Evolutionary conservation across 2,888 invertebrate genomes (phyloP).

Genomic region (Biston betularia): DNA sequence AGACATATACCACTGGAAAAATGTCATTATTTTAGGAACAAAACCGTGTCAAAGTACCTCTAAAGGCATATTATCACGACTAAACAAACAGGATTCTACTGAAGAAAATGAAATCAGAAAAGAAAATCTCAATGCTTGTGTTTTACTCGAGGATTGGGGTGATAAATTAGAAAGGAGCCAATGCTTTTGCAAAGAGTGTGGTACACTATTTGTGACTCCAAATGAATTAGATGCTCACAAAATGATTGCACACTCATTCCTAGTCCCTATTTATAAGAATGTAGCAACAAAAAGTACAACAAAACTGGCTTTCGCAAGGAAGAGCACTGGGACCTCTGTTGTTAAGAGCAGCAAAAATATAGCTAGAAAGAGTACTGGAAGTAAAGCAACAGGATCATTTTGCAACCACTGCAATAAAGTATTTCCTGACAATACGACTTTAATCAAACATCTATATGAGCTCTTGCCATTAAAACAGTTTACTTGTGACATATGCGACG

Average conservation of each 20-base stretch:
- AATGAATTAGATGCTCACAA: constrained; percentile 64
- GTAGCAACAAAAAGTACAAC: constrained; percentile 46
- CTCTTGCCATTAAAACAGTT: constrained; percentile 51
- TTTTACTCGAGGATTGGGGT: constrained; percentile 60
- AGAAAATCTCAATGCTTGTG: constrained; percentile 34
- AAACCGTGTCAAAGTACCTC: constrained; percentile 43
- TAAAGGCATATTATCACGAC: not conserved
- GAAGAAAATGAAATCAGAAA: constrained; percentile 5
- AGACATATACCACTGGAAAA: constrained; percentile 38
- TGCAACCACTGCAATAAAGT: constrained; percentile 63
- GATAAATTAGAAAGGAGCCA: constrained; percentile 43
- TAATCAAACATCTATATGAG: constrained; percentile 63
- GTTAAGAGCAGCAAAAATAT: constrained; percentile 17
- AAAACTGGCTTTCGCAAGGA: constrained; percentile 19
- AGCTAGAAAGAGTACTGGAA: constrained; percentile 34
- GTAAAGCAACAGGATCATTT: constrained; percentile 22
- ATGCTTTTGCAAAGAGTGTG: constrained; percentile 58
- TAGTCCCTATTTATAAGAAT: constrained; percentile 52
- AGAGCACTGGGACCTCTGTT: constrained; percentile 6
- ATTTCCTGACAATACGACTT: constrained; percentile 52
- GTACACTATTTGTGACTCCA: constrained; percentile 59
- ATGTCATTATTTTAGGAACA: constrained; percentile 53
- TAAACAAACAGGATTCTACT: not conserved
- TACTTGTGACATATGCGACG: constrained; percentile 38
- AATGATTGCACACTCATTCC: constrained; percentile 60